These are phyloP conservation scores for Brotula barbata DNA, from an alignment of 2,797 vertebrate species.

Conservation along the genomic window DNA sequence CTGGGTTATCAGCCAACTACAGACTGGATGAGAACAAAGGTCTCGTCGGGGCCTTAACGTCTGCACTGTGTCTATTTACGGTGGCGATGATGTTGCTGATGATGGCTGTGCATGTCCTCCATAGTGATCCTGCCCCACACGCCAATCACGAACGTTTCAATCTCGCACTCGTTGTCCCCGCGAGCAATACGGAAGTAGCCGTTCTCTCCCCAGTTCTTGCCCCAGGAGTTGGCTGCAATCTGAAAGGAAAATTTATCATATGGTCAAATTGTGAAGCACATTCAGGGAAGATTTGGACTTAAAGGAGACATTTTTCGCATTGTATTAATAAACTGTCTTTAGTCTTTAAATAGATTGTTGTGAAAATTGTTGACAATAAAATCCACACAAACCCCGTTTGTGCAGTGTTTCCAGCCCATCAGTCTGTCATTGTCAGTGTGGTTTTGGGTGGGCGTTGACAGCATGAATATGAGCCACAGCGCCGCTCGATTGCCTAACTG, in stretches of 20 bases:
- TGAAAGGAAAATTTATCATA: constrained; percentile 56
- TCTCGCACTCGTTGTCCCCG: constrained; percentile 92
- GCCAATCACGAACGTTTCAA: constrained; percentile 92
- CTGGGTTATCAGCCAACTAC: constrained; percentile 22
- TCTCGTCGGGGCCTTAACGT: constrained; percentile 20
- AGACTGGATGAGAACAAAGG: constrained; percentile 29
- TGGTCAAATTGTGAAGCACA: neutral
- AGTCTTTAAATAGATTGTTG: too few relatives aligned
- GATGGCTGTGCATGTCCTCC: constrained; percentile 91
- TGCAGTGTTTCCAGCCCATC: too few relatives aligned
- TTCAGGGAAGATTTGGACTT: too few relatives aligned
- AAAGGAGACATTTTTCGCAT: too few relatives aligned
- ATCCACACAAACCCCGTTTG: too few relatives aligned
- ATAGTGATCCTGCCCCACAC: constrained; percentile 93
- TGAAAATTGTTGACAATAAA: too few relatives aligned
- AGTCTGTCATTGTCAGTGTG: too few relatives aligned
- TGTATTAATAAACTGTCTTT: too few relatives aligned
- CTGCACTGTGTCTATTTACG: constrained; percentile 66
- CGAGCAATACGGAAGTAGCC: constrained; percentile 94
- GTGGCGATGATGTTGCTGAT: constrained; percentile 68
- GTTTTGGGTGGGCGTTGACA: too few relatives aligned
- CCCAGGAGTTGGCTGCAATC: constrained; percentile 97
- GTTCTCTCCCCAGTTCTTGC: constrained; percentile 90
- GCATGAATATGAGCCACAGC: too few relatives aligned
- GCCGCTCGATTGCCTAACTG: too few relatives aligned